These are phyloP conservation scores for Sciurus niger DNA, from an alignment of 2,113 vertebrate genomes.

Conservation along the genomic window DNA sequence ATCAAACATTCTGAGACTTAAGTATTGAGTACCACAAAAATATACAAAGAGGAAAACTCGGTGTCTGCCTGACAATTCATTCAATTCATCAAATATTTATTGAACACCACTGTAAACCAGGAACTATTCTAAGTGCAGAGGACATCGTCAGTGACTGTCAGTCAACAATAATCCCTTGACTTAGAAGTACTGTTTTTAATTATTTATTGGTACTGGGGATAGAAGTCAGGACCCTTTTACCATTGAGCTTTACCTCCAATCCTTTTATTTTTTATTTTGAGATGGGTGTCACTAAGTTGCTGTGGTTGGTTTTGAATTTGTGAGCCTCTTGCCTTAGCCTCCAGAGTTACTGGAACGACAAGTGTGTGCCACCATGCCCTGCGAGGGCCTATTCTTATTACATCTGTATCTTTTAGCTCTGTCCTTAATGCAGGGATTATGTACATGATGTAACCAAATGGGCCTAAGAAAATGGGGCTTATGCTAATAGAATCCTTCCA, in stretches of 20 bases:
- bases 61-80: background rate
- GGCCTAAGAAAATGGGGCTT: background rate
- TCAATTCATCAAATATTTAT: background rate
- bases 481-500: background rate
- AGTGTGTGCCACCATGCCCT: no score
- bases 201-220: no score
- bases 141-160: background rate
- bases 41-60: background rate
- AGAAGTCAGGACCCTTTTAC: no score
- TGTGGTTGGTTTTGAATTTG: no score
- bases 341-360: no score
- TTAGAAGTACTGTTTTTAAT: background rate
- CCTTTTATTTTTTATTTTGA: no score
- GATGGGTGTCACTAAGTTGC: no score
- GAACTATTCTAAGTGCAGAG: background rate
- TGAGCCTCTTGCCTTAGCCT: no score
- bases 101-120: background rate
- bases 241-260: no score
- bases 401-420: background rate
- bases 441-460: background rate
- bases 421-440: background rate
- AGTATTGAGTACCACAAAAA: slow-evolving; percentile 36
- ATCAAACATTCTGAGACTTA: slow-evolving; percentile 19
- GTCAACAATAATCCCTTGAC: background rate
- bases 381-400: background rate